Conservation (phyloP, 2,888 invertebrate species). For the Patella caerulea region DNA sequence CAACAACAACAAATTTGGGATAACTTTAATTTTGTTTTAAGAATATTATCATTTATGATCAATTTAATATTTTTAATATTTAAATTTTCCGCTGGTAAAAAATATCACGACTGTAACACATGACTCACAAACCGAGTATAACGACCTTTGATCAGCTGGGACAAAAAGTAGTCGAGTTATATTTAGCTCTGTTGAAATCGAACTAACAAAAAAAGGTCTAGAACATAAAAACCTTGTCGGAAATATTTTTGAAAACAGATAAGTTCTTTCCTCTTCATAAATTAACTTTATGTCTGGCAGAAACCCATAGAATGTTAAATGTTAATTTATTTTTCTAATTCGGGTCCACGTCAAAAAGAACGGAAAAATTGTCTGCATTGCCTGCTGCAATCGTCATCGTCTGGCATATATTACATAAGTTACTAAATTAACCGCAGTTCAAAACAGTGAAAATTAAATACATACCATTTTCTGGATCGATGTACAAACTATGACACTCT, state of each 20-base stretch:
- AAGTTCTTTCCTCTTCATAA: no score
- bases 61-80: conserved; percentile 6
- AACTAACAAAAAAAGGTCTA: conserved; percentile 8
- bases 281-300: no score
- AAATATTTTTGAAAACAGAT: not conserved
- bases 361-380: no score
- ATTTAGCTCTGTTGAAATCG: conserved; percentile 30
- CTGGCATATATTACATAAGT: conserved; percentile 26
- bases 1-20: no score
- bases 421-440: not conserved
- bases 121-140: conserved; percentile 34
- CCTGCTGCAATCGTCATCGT: conserved; percentile 33
- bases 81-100: conserved; percentile 10
- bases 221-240: not conserved
- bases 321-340: no score
- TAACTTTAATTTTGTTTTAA: not conserved
- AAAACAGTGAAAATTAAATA: not conserved
- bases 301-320: no score
- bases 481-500: conserved; percentile 74
- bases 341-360: no score
- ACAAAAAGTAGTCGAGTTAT: conserved; percentile 33
- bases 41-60: conserved; percentile 2
- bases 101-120: conserved; percentile 12
- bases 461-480: conserved; percentile 73
- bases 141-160: conserved; percentile 36